Evolutionary conservation across 2,797 vertebrate species (phyloP).

Genomic region (Spinus olivaceus): DNA sequence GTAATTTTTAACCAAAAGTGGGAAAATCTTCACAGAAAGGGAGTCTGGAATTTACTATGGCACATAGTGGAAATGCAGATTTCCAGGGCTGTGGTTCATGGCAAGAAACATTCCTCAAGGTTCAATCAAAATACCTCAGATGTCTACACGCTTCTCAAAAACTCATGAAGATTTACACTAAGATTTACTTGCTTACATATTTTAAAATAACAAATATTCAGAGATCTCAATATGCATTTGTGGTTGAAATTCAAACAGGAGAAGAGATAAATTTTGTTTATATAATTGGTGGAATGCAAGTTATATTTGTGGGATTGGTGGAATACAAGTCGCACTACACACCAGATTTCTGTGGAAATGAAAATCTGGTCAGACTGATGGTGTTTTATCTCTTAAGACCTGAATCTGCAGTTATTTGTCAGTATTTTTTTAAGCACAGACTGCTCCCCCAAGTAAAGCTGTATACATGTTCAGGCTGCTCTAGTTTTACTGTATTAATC

Average conservation of each 20-base stretch:
- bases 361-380: not conserved
- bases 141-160: not conserved
- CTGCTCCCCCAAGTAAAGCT: not conserved
- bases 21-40: not conserved
- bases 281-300: not conserved
- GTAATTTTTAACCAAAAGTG: not conserved
- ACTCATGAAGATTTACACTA: not conserved
- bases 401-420: not conserved
- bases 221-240: not conserved
- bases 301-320: not conserved
- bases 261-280: not conserved
- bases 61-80: not conserved
- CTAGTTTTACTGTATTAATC: not conserved
- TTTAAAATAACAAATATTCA: not conserved
- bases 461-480: not conserved
- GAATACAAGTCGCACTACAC: not conserved
- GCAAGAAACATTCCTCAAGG: not conserved
- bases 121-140: slow-evolving; percentile 18
- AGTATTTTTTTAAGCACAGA: not conserved
- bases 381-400: not conserved
- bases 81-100: not conserved
- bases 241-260: not conserved
- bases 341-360: not conserved
- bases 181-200: not conserved
- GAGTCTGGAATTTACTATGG: not conserved